Evolutionary conservation across 2,888 invertebrate species (phyloP).

Genomic region (Zygaena filipendulae): DNA sequence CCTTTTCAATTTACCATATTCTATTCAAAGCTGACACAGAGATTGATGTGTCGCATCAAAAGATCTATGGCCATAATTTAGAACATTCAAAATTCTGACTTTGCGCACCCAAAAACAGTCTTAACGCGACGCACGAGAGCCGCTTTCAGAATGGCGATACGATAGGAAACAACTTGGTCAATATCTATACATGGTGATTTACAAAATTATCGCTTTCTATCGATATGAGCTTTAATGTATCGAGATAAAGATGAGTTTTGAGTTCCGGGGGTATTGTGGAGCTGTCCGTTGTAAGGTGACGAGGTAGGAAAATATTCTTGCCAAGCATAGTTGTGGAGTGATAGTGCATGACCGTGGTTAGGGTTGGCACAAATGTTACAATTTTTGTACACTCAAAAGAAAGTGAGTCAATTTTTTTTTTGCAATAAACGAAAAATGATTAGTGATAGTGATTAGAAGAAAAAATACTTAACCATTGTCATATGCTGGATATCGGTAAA

Average conservation of each 20-base stretch:
- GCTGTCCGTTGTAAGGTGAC: slow-evolving; percentile 57
- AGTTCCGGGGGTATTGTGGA: too few species aligned
- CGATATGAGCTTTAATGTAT: slow-evolving; percentile 5
- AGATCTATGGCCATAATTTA: slow-evolving; percentile 40
- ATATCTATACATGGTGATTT: too few species aligned
- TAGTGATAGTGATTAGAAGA: too few species aligned
- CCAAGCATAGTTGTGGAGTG: slow-evolving; percentile 52
- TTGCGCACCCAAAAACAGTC: slow-evolving; percentile 8
- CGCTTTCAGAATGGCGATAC: too few species aligned
- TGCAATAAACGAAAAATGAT: too few species aligned
- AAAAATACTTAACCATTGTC: too few species aligned
- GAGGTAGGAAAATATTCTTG: slow-evolving; percentile 59
- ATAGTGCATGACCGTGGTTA: slow-evolving; percentile 47
- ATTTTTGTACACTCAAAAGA: too few species aligned
- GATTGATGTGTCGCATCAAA: slow-evolving; percentile 49
- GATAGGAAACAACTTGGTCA: too few species aligned
- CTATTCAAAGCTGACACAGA: slow-evolving; percentile 38
- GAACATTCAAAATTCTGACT: slow-evolving; percentile 18
- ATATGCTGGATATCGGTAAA: too few species aligned
- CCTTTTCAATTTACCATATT: slow-evolving; percentile 44
- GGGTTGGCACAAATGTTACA: too few species aligned
- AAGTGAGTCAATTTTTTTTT: too few species aligned
- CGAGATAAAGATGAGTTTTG: slow-evolving; percentile 17
- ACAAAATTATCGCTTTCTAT: too few species aligned
- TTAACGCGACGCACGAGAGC: slow-evolving; percentile 3